Conservation (phyloP, 2,888 invertebrate genomes). For the Troglohyphantes excavatus region DNA sequence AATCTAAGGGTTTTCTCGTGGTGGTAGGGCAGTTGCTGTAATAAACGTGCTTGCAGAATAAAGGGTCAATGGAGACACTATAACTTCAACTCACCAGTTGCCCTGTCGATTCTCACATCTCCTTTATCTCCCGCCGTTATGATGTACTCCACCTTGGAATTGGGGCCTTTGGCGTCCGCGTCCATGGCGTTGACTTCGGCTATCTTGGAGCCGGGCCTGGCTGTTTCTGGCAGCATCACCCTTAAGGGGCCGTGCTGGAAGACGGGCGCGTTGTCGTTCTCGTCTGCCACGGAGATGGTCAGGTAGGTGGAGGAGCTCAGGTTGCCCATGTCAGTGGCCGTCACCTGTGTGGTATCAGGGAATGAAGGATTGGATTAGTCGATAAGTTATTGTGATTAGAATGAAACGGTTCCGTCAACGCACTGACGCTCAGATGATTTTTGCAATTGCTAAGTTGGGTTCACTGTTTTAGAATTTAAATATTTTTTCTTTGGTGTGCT, state of each 20-base stretch:
- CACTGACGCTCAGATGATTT: too few species aligned
- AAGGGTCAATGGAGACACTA: too few species aligned
- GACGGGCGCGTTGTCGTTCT: conserved; percentile 88
- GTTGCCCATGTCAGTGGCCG: conserved; percentile 84
- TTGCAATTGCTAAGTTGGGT: too few species aligned
- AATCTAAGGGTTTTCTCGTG: too few species aligned
- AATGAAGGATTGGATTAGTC: too few species aligned
- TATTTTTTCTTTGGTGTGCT: too few species aligned
- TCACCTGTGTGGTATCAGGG: too few species aligned
- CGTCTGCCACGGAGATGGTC: conserved; percentile 88
- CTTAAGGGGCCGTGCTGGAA: conserved; percentile 81
- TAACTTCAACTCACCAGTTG: conserved; percentile 78
- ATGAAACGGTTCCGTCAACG: too few species aligned
- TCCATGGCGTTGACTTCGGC: conserved; percentile 86
- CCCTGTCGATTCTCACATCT: conserved; percentile 81
- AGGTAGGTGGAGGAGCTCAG: conserved; percentile 89
- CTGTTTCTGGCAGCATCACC: conserved; percentile 82
- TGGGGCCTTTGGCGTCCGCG: conserved; percentile 80
- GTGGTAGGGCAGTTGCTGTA: too few species aligned
- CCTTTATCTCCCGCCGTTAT: conserved; percentile 80
- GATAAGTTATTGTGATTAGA: too few species aligned
- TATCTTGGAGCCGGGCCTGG: conserved; percentile 81
- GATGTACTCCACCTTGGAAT: conserved; percentile 80
- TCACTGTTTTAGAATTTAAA: too few species aligned
- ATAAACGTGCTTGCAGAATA: too few species aligned